These are phyloP conservation scores for Sparus aurata DNA, from an alignment of 2,797 vertebrate genomes.

Conservation along the genomic window DNA sequence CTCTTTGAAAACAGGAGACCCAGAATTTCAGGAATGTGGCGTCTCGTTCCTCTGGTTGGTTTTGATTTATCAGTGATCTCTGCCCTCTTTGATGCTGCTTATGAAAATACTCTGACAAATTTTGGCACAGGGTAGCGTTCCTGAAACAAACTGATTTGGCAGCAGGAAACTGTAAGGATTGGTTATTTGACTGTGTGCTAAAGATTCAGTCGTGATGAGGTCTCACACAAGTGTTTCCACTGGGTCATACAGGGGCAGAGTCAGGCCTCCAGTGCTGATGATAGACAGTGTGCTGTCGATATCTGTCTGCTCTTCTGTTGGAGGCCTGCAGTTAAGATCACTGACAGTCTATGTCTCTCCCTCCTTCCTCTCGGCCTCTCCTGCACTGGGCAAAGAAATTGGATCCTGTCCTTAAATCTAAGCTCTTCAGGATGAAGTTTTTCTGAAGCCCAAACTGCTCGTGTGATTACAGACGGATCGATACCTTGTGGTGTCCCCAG, in stretches of 20 bases:
- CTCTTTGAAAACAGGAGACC: conserved; percentile 33
- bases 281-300: conserved; percentile 60
- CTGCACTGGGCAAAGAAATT: conserved; percentile 75
- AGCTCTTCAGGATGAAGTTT: conserved; percentile 85
- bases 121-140: conserved; percentile 20
- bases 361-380: conserved; percentile 60
- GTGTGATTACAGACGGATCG: conserved; percentile 86
- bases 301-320: conserved; percentile 67
- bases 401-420: conserved; percentile 81
- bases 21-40: conserved; percentile 55
- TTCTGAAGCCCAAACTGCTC: conserved; percentile 82
- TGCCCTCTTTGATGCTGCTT: conserved; percentile 1
- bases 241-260: conserved; percentile 44
- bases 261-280: conserved; percentile 51
- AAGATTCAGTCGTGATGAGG: conserved; percentile 44
- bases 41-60: conserved; percentile 29
- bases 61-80: conserved; percentile 37
- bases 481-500: conserved; percentile 81
- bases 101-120: conserved; percentile 22
- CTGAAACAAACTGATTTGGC: background rate
- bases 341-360: conserved; percentile 64
- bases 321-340: conserved; percentile 70
- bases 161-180: conserved; percentile 22
- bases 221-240: conserved; percentile 45
- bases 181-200: conserved; percentile 36